Base-by-base conservation (phyloP, 2,113 vertebrate species). In the Mesocricetus auratus region DNA sequence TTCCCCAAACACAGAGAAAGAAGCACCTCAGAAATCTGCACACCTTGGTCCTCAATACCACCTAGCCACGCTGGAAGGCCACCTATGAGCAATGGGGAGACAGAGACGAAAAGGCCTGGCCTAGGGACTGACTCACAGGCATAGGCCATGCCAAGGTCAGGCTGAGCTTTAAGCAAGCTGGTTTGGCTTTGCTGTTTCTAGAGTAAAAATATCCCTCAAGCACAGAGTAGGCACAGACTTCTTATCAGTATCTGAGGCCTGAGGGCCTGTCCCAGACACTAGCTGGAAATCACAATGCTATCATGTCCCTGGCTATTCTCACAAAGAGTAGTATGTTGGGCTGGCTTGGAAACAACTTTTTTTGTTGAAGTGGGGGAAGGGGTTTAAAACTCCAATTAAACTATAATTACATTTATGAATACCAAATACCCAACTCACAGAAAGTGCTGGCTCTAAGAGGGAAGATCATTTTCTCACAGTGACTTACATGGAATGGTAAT, bases 381-480 rank as follows among this genome's bases (percentile, higher is more conserved):
- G 85, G 86, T 93, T 99, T 98, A 98, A 99, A 98, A 98, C 98
- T 98, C 98, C 98, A 99, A 99, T 99, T 98, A 99, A 98, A 99
- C 96, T 98, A 97, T 98, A 98, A 99, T 99, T 99, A 98, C 79
- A 96, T 97, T 97, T 99, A 99, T 99, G 98, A 99, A 99, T 98
- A 98, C 97, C 98, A 98, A 98, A 98, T 98, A 99, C 98, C 98
- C 98, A 98, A 98, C 97, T 98, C 97, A 97, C 96, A 98, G 98
- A 98, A 98, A 98, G 98, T 96, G 91, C 98, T 97, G 60, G 95
- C 95, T 96, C 91, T 98, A 98, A 98, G 97, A 97, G 95, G 98
- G 98, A 98, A 99, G 98, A 98, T 98, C 98, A 99, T 98, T 98
- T 98, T 98, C 98, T 98, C 97, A 97, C 47, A 97, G 98, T 56